Base-by-base conservation (phyloP, 2,888 invertebrate genomes). In the Pyralis farinalis region DNA sequence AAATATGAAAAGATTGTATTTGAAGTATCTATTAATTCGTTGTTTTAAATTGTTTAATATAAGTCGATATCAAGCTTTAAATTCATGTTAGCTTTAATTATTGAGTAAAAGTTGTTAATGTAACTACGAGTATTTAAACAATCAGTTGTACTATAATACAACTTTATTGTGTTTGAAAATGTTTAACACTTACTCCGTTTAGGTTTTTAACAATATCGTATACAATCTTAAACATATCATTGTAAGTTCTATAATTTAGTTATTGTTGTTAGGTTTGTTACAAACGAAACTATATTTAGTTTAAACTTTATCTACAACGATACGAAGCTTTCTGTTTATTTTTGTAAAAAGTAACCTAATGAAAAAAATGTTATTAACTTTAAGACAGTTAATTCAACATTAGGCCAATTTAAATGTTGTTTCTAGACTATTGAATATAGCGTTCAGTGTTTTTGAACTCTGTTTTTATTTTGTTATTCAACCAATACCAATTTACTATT, bases 71-170 rank as follows among this genome's bases (percentile, higher is more conserved):
- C 69, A 84, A 87, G 87, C 87, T 88, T 88, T 88, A 88, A 88
- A 87, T 85, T 87, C 70, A 77, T 79, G 70, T 87, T 86, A 88
- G 87, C 87, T 88, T 88, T 88, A 88, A 87, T 87, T 83, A 82
- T 70, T 48, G 57, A 58, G 64, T 81, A 74, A 77, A 73, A 61
- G 61, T 69, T 71, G 70, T 61, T 48, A 56, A 60, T 61, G n/a
- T n/a, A 30, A 16, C 25, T 28, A n/a, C n/a, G n/a, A n/a, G 20
- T 32, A 69, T 71, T 65, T 66, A 67, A 63, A 52, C 43, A 27
- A 6, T 37, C 42, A 46, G 42, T 42, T 40, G 30, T 9, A 30
- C 5, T 37, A n/a, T n/a, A n/a, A n/a, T n/a, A n/a, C n/a, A n/a
- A n/a, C n/a, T 1, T 21, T 16, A 30, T 3, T 31, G 3, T 25